Percentiles rank a stretch among this genome's conserved stretches.
Conservation (phyloP, 2,797 vertebrate genomes). For the Sebastes umbrosus region DNA sequence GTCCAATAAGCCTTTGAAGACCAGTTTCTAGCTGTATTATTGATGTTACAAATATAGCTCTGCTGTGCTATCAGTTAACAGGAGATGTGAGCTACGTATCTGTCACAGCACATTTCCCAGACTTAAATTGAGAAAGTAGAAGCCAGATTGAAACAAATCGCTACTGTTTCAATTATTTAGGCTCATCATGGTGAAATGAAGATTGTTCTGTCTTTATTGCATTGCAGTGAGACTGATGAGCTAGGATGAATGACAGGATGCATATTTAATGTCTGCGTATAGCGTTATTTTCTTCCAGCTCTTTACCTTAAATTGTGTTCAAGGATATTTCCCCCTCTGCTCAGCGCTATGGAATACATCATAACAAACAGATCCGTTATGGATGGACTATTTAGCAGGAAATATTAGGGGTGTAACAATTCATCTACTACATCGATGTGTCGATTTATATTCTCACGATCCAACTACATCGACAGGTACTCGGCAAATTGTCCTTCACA, state of each 20-base stretch:
- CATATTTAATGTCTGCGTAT: slow-evolving; percentile 57
- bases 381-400: background rate
- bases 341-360: background rate
- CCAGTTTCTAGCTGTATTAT: slow-evolving; percentile 55
- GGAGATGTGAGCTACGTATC: slow-evolving; percentile 58
- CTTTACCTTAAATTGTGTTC: slow-evolving; percentile 24
- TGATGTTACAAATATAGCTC: slow-evolving; percentile 63
- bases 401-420: too few species aligned
- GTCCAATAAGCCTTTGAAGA: slow-evolving; percentile 51
- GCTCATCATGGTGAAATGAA: slow-evolving; percentile 41
- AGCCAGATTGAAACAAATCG: slow-evolving; percentile 73
- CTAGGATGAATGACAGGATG: slow-evolving; percentile 41
- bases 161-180: slow-evolving; percentile 51
- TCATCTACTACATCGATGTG: too few species aligned
- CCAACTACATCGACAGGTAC: too few species aligned
- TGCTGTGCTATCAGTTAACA: slow-evolving; percentile 51
- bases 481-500: too few species aligned
- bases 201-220: slow-evolving; percentile 39
- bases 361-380: slow-evolving; percentile 20
- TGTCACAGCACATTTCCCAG: slow-evolving; percentile 60
- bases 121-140: slow-evolving; percentile 49
- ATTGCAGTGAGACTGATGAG: slow-evolving; percentile 36
- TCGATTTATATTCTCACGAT: too few species aligned
- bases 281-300: background rate
- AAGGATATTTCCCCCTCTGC: slow-evolving; percentile 26